Base-by-base conservation (phyloP, 1,140 invertebrate genomes). In the Cherax destructor region DNA sequence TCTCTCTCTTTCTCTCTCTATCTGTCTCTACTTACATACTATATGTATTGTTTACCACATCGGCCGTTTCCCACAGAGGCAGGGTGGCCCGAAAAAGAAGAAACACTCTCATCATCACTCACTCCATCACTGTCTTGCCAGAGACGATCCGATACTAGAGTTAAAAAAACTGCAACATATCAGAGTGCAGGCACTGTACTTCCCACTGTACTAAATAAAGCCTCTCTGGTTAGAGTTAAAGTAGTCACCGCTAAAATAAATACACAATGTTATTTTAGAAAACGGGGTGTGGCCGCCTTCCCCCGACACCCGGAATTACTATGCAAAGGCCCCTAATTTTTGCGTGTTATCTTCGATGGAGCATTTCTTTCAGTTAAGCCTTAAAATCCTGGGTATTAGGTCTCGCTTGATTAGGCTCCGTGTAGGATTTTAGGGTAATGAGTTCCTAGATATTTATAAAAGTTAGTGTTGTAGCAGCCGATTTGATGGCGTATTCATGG, bases 281-380 rank as follows among this genome's bases (percentile, higher is more conserved):
- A 18, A 79, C 77, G n/a, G 41, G 47, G 41, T 7, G 69, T 16
- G 13, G 61, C 61, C 11, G 61, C 61, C 72, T 24, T 11, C 52
- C 52, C 74, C 85, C 59, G 47, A 1, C 16, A 5, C 30, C 78
- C 18, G 16, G 86, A 88, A 88, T 88, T 88, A 88, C 61, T 88
- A 88, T 88, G 87, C 87, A 88, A 88, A 88, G 87, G 69, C 86
- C 78, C 41, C 61, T 88, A 80, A 88, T 88, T 88, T 88, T 88
- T 88, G 79, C 87, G 69, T 81, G 76, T 88, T 56, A 50, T 30
- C 65, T 69, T 83, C 47, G 79, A 81, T 72, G 65, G 69, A 9
- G 83, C 72, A 74, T 88, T 88, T 88, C 87, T 88, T 88, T 81
- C 59, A 69, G 76, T 74, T 88, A 88, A 88, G 61, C 87, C 79